Base-by-base conservation (phyloP, 2,888 invertebrate species). In the Platycnemis pennipes region DNA sequence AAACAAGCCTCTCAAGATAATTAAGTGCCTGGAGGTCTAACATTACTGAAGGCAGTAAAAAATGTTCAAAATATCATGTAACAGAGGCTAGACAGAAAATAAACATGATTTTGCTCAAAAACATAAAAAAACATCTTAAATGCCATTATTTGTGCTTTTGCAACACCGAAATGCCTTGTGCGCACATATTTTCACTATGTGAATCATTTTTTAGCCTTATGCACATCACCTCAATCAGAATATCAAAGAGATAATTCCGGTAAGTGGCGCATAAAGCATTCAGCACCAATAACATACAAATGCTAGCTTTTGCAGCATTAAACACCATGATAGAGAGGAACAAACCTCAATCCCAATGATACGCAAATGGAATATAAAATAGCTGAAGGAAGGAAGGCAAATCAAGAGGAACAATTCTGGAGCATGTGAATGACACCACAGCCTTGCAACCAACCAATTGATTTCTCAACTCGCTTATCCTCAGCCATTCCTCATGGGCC, bases 391-490 rank as follows among this genome's bases (percentile, higher is more conserved):
- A 49, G 19, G 19, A 49, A 49, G 19, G 49, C 49, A 49, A 49
- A 49, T 11, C 19, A 49, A 49, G 0, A 1, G 19, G 13, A 16
- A 49, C 4, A 26, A 77, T 77, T 37, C 77, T 77, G 77, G 31
- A 13, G 31, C 16, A 37, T 16, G 13, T 77, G 77, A 77, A 31
- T 37, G 11, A 37, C 13, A 19, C 53, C 88, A 89, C 91, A n/a
- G n/a, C 69, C 69, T 7, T 8, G 87, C 87, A 87, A 46, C 87
- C 91, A 91, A 56, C 69, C n/a, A 22, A 44, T 91, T 37, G 45
- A 63, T 44, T n/a, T 63, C 69, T 44, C 16, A 91, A 63, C 16
- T 49, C 88, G n/a, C 42, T 44, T 26, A 77, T 77, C 89, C 91
- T 91, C 63, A 37, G 26, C 26, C 49, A 31, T 53, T 89, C 53